These are phyloP conservation scores for Riparia riparia DNA, from an alignment of 2,113 vertebrate species.

Conservation along the genomic window DNA sequence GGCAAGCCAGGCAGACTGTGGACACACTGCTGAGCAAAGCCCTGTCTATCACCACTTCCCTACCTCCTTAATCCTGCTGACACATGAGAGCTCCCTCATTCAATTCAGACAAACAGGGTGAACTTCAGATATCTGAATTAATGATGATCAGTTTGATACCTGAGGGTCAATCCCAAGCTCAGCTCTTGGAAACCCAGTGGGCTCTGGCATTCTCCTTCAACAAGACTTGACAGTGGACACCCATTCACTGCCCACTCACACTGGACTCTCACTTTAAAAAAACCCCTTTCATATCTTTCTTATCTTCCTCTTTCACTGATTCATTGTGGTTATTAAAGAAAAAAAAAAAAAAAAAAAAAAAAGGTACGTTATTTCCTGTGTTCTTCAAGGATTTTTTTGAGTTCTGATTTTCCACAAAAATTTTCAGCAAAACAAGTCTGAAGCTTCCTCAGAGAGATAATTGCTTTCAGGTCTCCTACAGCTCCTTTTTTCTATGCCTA, in stretches of 20 bases:
- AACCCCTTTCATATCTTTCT: background rate
- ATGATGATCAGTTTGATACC: background rate
- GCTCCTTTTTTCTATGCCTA: background rate
- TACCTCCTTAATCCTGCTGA: background rate
- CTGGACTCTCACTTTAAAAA: background rate
- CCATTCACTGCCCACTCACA: background rate
- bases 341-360: background rate
- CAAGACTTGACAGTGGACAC: background rate
- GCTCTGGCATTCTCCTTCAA: background rate
- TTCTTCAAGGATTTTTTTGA: background rate
- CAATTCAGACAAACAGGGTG: background rate
- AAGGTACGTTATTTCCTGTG: rapidly evolving
- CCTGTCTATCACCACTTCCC: rapidly evolving
- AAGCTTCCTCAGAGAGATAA: background rate
- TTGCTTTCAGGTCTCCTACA: background rate
- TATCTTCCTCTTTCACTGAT: background rate
- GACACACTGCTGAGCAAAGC: rapidly evolving
- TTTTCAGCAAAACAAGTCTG: background rate
- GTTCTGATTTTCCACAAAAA: background rate
- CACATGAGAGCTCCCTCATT: background rate
- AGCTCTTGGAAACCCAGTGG: background rate
- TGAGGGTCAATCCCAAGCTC: background rate
- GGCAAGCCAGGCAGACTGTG: background rate
- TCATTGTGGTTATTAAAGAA: background rate
- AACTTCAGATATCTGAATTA: background rate